Evolutionary conservation across 2,888 invertebrate species (phyloP).

Genomic region (Rhimphoctona megacephalus): DNA sequence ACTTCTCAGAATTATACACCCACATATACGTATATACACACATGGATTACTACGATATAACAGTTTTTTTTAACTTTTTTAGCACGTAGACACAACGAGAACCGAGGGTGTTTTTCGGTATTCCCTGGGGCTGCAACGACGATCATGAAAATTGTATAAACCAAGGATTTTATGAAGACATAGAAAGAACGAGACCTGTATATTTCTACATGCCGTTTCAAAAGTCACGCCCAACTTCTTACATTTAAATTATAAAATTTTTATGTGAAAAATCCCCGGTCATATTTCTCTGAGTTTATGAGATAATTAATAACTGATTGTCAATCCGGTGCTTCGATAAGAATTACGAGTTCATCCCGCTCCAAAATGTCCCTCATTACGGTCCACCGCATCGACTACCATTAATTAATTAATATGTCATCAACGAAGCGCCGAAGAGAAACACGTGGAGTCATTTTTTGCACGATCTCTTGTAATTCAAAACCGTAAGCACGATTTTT

Average conservation of each 20-base stretch:
- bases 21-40: not conserved
- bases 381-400: too few species aligned
- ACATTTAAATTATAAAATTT: not conserved
- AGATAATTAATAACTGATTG: not conserved
- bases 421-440: not conserved
- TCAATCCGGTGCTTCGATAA: not conserved
- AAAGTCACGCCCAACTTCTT: not conserved
- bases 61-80: constrained; percentile 1
- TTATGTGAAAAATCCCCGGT: not conserved
- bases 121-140: not conserved
- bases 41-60: not conserved
- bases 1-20: constrained; percentile 37
- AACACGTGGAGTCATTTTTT: not conserved
- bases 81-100: not conserved
- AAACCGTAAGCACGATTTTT: not conserved
- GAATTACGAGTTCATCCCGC: too few species aligned
- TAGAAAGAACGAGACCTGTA: constrained; percentile 21
- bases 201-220: not conserved
- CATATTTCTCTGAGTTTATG: too few species aligned
- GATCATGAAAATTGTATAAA: constrained; percentile 52
- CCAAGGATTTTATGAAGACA: constrained; percentile 32
- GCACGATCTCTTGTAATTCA: not conserved
- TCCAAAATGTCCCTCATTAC: too few species aligned
- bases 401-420: too few species aligned
- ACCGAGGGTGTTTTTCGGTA: not conserved